Evolutionary conservation across 2,888 invertebrate species (phyloP).

Genomic region (Agrochola litura): DNA sequence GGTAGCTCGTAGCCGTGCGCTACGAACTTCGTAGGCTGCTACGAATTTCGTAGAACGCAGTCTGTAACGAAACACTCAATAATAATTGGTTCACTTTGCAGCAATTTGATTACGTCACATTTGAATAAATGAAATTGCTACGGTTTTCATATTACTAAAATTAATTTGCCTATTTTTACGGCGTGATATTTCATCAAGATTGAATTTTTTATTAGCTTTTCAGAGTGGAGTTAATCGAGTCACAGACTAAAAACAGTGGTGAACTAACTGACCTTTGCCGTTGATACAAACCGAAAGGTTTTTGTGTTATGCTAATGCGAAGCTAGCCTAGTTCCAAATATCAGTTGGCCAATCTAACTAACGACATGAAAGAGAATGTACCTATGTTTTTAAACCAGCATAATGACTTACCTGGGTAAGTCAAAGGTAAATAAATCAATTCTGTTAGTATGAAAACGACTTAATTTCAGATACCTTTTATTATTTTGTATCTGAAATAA

Average conservation of each 20-base stretch:
- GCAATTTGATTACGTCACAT: constrained; percentile 3
- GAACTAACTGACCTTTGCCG: constrained; percentile 40
- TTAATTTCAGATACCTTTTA: no score
- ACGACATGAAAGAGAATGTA: constrained; percentile 24
- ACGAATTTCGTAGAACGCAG: constrained; percentile 35
- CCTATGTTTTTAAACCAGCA: constrained; percentile 25
- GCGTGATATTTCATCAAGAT: constrained; percentile 23
- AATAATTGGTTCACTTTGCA: background rate
- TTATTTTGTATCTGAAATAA: no score
- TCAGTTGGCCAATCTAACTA: constrained; percentile 56
- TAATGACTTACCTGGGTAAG: background rate
- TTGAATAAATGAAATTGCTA: background rate
- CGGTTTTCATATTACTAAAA: constrained; percentile 7
- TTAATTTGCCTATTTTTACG: constrained; percentile 2
- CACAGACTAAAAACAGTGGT: constrained; percentile 18
- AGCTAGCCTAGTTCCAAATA: constrained; percentile 57
- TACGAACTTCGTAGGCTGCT: constrained; percentile 46
- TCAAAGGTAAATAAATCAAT: background rate
- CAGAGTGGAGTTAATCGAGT: constrained; percentile 9
- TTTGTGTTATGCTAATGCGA: constrained; percentile 55
- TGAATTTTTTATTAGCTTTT: constrained; percentile 19
- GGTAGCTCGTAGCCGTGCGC: constrained; percentile 38
- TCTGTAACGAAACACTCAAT: constrained; percentile 4
- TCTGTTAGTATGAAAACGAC: background rate
- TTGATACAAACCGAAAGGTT: constrained; percentile 44